Percentiles rank a stretch among this genome's conserved stretches.
Conservation (phyloP, 2,113 vertebrate species). For the Epinephelus cyanopodus region DNA sequence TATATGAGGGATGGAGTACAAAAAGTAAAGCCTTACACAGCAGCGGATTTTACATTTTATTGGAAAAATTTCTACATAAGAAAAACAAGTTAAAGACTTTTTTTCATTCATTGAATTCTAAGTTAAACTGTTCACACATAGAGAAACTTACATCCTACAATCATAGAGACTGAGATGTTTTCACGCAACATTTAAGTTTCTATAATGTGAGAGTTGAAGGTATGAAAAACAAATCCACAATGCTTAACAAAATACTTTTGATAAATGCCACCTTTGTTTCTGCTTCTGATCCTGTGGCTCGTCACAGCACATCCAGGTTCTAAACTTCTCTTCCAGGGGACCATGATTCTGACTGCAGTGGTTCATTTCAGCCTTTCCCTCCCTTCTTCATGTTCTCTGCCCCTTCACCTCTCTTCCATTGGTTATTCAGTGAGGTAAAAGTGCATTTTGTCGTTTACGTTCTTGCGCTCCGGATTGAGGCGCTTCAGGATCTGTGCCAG, state of each 20-base stretch:
- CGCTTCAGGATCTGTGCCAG: slow-evolving; percentile 95
- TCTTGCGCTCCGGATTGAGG: slow-evolving; percentile 94
- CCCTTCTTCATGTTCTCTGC: no score
- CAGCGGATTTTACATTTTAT: slow-evolving; percentile 43
- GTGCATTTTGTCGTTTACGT: slow-evolving; percentile 94
- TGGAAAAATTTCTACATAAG: slow-evolving; percentile 22
- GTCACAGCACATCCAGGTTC: not conserved
- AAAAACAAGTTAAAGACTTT: slow-evolving; percentile 17
- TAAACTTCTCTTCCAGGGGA: not conserved
- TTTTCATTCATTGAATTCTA: not conserved
- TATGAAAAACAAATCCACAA: slow-evolving; percentile 18
- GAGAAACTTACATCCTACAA: not conserved
- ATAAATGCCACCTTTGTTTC: not conserved
- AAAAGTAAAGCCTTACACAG: not conserved
- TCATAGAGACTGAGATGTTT: not conserved
- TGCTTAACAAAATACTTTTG: not conserved
- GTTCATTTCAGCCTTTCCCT: not conserved
- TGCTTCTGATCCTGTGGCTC: not conserved
- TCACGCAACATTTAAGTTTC: not conserved
- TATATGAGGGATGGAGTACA: not conserved
- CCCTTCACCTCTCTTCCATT: not conserved
- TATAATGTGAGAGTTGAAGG: not conserved
- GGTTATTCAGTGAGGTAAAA: slow-evolving; percentile 92
- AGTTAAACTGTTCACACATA: not conserved
- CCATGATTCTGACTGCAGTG: not conserved